phyloP scores from a whole-genome alignment of 64 coral and sea anemone species.

The Hydrozoanthus tunicans region DNA sequence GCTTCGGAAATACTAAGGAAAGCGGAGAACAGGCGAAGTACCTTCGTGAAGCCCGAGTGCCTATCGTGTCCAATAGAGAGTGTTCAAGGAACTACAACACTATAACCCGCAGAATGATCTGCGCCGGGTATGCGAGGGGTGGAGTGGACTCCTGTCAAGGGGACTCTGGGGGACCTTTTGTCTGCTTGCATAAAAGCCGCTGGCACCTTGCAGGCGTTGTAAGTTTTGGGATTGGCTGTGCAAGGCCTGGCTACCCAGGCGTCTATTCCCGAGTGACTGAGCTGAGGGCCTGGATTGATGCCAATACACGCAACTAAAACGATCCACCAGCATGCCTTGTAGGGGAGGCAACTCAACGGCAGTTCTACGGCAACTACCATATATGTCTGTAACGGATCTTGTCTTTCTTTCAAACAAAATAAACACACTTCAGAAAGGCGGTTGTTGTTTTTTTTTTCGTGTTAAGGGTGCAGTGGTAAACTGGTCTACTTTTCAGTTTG shows the following conservation, averaged over 20 bases:
- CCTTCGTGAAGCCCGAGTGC: constrained; percentile 48
- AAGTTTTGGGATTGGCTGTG: constrained; percentile 61
- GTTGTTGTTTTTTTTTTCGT: too few relatives aligned
- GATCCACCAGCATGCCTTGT: background rate
- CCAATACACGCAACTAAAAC: background rate
- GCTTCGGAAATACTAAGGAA: constrained; percentile 55
- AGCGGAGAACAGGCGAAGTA: constrained; percentile 18
- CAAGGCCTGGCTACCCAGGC: background rate
- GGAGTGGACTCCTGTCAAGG: constrained; percentile 63
- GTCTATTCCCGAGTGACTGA: background rate
- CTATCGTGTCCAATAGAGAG: background rate
- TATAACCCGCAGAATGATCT: constrained; percentile 49
- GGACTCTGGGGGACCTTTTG: constrained; percentile 59
- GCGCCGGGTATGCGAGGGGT: constrained; percentile 40
- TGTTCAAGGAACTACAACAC: background rate
- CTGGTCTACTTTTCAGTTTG: too few relatives aligned
- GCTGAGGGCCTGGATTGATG: background rate
- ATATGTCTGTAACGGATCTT: too few relatives aligned
- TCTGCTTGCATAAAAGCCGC: constrained; percentile 37
- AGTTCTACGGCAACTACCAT: too few relatives aligned
- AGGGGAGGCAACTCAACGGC: too few relatives aligned
- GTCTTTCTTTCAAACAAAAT: too few relatives aligned
- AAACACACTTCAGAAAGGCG: too few relatives aligned
- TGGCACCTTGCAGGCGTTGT: constrained; percentile 61
- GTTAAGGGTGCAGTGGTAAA: too few relatives aligned